phyloP scores from a whole-genome alignment of 2,113 vertebrate species.

The Axis porcinus region DNA sequence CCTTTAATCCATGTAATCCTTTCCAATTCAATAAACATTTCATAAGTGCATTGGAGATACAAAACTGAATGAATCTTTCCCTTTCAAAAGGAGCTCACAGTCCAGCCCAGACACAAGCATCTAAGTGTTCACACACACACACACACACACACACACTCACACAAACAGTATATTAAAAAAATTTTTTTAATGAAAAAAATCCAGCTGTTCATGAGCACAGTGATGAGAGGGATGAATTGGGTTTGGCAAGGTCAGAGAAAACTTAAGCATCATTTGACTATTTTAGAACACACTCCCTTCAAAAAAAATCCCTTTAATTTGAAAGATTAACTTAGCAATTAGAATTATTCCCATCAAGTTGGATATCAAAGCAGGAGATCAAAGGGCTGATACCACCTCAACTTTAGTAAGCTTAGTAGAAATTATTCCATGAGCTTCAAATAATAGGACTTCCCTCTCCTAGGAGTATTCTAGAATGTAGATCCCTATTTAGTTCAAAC shows the following conservation, averaged over 20 bases:
- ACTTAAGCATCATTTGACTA: not conserved
- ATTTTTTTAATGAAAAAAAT: not conserved
- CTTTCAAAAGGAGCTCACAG: not conserved
- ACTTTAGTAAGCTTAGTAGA: not conserved
- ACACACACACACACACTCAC: not conserved
- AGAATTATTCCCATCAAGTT: not conserved
- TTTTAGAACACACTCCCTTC: not conserved
- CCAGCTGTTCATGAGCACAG: not conserved
- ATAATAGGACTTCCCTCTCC: not conserved
- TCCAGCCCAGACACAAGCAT: not conserved
- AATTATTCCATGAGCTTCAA: not conserved
- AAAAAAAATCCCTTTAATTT: not conserved
- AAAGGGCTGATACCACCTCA: not conserved
- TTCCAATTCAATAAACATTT: constrained; percentile 12
- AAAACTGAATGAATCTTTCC: not conserved
- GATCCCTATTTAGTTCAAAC: not conserved
- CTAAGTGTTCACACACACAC: not conserved
- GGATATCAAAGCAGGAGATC: not conserved
- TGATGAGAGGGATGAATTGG: not conserved
- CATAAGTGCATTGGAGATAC: not conserved
- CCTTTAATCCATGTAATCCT: not conserved
- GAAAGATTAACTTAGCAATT: not conserved
- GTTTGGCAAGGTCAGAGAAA: not conserved
- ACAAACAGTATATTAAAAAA: not conserved
- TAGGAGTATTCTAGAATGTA: not conserved